A percentile compares a stretch with the other conserved stretches of the same genome.
phyloP scores from a whole-genome alignment of 2,888 invertebrate species.

The Mythimna pallens region DNA sequence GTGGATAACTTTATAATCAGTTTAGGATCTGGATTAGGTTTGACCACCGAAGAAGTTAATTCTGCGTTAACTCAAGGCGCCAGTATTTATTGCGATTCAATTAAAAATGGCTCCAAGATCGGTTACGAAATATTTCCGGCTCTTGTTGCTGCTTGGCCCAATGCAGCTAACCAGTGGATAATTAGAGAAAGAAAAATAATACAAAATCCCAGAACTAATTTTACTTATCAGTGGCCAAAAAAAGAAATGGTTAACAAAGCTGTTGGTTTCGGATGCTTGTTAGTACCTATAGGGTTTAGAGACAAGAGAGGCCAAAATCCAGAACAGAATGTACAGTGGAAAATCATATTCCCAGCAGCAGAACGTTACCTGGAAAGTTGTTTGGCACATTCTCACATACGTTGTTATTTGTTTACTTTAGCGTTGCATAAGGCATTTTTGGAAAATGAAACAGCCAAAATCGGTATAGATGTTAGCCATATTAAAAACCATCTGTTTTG shows the following conservation, averaged over 20 bases:
- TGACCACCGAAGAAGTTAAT: constrained; percentile 89
- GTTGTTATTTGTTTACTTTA: constrained; percentile 93
- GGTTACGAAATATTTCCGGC: constrained; percentile 93
- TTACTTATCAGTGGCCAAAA: constrained; percentile 93
- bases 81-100: constrained; percentile 91
- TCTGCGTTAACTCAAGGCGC: constrained; percentile 92
- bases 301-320: constrained; percentile 91
- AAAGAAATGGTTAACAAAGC: constrained; percentile 92
- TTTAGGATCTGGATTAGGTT: constrained; percentile 90
- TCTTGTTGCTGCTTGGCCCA: constrained; percentile 93
- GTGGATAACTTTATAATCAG: constrained; percentile 91
- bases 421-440: constrained; percentile 94
- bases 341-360: constrained; percentile 94
- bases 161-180: constrained; percentile 93
- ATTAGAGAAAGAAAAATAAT: constrained; percentile 90
- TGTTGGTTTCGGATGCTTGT: constrained; percentile 92
- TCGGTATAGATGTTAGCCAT: constrained; percentile 93
- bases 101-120: constrained; percentile 81
- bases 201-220: constrained; percentile 90
- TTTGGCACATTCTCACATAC: constrained; percentile 93
- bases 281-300: constrained; percentile 93
- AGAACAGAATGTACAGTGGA: constrained; percentile 94
- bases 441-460: constrained; percentile 91
- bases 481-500: constrained; percentile 94
- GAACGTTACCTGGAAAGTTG: constrained; percentile 94